Conservation (phyloP, 2,113 vertebrate species). For the Noctilio leporinus region DNA sequence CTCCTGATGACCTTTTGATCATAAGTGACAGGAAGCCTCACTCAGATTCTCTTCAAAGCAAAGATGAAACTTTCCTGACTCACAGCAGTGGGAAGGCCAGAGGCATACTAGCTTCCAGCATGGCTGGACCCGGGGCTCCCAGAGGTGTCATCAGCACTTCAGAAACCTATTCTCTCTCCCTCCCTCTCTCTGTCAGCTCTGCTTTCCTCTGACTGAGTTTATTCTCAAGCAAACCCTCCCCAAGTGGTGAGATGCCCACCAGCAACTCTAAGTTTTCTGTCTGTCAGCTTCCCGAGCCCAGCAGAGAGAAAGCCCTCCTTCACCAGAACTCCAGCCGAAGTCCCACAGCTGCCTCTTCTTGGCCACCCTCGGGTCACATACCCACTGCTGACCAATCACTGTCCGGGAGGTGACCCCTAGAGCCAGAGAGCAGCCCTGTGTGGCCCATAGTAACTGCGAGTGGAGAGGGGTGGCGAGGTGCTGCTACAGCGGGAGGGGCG, state of each 20-base stretch:
- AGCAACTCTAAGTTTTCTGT: neutral
- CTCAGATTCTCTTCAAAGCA: neutral
- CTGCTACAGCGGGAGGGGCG: neutral
- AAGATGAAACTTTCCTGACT: neutral
- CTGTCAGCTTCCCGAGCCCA: neutral
- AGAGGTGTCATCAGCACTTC: neutral
- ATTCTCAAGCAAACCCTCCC: neutral
- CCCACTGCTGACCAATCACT: neutral
- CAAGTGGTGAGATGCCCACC: neutral
- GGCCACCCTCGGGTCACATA: neutral
- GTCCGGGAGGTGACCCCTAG: neutral
- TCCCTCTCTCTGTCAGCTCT: neutral
- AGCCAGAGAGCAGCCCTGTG: neutral
- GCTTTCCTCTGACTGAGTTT: neutral
- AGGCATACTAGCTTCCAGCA: neutral
- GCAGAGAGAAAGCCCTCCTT: neutral
- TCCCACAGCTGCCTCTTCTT: neutral
- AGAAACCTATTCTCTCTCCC: neutral
- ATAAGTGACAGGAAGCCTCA: neutral
- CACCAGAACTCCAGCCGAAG: neutral
- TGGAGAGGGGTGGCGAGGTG: fast-evolving
- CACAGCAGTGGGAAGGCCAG: neutral
- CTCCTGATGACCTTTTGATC: neutral
- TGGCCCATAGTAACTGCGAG: neutral
- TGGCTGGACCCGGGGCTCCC: neutral